Base-by-base conservation (phyloP, 2,113 vertebrate species). In the Oncorhynchus masou region DNA sequence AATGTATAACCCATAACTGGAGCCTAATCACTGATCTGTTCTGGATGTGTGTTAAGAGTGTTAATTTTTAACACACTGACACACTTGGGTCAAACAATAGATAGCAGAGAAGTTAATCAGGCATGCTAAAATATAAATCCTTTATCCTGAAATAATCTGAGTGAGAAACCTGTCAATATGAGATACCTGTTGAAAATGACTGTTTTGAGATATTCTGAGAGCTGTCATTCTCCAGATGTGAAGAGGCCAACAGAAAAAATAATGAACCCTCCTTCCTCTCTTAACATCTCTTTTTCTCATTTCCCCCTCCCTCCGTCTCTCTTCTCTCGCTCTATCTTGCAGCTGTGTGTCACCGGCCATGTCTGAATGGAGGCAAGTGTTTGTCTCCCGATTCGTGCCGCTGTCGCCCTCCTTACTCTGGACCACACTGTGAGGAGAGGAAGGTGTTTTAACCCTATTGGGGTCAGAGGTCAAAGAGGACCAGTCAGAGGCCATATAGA, bases 351-450 rank as follows among this genome's bases (percentile, higher is more conserved):
- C 76, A 85, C n/a, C 85, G 81, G 39, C 88, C 92, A 64, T 96
- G 95, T 82, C 79, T 94, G 34, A 94, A 95, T 0, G 94, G 95
- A 83, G 95, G 95, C 19, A 96, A 96, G 86, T 96, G 95, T 73
- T 82, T 95, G 68, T 93, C 94, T 48, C 95, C 95, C 0, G 85
- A 95, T 0, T 89, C 91, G 64, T 97, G 96, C 62, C 89, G 93
- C 74, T 96, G 95, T 77, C 94, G 92, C 8, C 80, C 83, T 27
- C 89, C 87, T 0, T 95, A 90, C 85, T 92, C 89, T 11, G 94
- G 95, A 62, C 85, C 87, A 0, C 94, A 83, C 81, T 96, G 95
- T 3, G 90, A 91, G 49, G 93, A 95, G 81, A 94, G 86, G 80
- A 94, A 15, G 13, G 54, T 93, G 79, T 88, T 62, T 75, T 81